phyloP scores from a whole-genome alignment of 1,140 invertebrate genomes.

The fruit fly (Drosophila melanogaster) region DNA sequence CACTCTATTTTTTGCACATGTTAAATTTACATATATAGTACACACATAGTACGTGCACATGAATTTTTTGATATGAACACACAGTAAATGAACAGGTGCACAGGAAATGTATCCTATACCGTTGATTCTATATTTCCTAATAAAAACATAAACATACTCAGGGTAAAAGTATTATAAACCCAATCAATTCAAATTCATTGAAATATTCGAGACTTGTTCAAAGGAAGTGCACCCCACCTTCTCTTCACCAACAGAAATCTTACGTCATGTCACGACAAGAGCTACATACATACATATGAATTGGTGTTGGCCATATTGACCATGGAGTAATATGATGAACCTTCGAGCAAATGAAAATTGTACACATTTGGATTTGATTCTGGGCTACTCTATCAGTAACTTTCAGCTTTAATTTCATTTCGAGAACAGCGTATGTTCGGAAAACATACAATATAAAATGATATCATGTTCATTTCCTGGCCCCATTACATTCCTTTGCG shows the following conservation, averaged over 20 bases:
- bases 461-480: conserved; percentile 1
- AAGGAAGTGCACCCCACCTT: neutral
- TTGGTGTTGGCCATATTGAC: conserved; percentile 18
- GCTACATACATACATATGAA: conserved; percentile 20
- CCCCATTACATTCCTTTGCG: neutral
- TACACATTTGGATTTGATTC: conserved; percentile 13
- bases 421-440: no score
- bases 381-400: neutral
- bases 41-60: neutral
- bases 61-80: no score
- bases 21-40: neutral
- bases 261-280: conserved; percentile 31
- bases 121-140: neutral
- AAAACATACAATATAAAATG: neutral
- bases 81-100: no score
- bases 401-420: no score
- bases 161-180: no score
- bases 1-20: no score
- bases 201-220: neutral
- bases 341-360: conserved; percentile 14
- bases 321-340: conserved; percentile 17
- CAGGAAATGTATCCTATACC: no score
- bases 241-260: conserved; percentile 13
- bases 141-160: no score
- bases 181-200: neutral